A percentile compares a stretch with the other conserved stretches of the same genome.
Evolutionary conservation across 2,797 vertebrate species (phyloP).

Genomic region (Salarias fasciatus): DNA sequence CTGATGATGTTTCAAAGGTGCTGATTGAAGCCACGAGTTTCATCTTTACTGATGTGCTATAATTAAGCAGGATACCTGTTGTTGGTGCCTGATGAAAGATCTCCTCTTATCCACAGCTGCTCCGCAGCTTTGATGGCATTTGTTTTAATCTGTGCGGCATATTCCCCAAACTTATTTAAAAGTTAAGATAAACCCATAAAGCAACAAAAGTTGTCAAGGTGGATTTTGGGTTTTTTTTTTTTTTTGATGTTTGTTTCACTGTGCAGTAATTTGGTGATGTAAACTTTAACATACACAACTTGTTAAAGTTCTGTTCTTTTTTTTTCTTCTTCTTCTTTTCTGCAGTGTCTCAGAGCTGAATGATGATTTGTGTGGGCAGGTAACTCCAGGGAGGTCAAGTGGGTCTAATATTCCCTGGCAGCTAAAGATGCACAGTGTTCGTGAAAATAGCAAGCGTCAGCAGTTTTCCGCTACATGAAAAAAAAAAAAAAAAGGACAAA

Average conservation of each 20-base stretch:
- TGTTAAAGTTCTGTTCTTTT: too few species aligned
- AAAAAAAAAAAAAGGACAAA: conserved; percentile 51
- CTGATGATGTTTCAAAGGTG: conserved; percentile 74
- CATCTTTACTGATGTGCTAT: conserved; percentile 71
- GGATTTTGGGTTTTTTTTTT: conserved; percentile 2
- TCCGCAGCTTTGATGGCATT: conserved; percentile 70
- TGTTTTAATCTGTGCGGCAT: conserved; percentile 63
- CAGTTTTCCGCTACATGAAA: conserved; percentile 43
- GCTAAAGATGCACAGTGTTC: conserved; percentile 68
- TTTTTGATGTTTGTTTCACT: conserved; percentile 5
- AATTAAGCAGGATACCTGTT: conserved; percentile 74
- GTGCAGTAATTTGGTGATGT: neutral
- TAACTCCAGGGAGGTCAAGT: conserved; percentile 51
- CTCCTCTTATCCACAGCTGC: conserved; percentile 66
- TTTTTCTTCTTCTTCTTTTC: too few species aligned
- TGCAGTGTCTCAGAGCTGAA: conserved; percentile 22
- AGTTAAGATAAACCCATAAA: conserved; percentile 53
- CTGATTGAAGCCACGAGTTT: conserved; percentile 72
- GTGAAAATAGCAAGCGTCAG: conserved; percentile 63
- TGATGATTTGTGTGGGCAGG: conserved; percentile 52
- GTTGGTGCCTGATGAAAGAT: conserved; percentile 69
- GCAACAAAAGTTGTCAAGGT: conserved; percentile 30
- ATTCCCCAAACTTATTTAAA: conserved; percentile 59
- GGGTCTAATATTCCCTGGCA: conserved; percentile 64
- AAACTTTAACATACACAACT: neutral